Evolutionary conservation across 2,797 vertebrate genomes (phyloP).

Genomic region (Channallabes apus): DNA sequence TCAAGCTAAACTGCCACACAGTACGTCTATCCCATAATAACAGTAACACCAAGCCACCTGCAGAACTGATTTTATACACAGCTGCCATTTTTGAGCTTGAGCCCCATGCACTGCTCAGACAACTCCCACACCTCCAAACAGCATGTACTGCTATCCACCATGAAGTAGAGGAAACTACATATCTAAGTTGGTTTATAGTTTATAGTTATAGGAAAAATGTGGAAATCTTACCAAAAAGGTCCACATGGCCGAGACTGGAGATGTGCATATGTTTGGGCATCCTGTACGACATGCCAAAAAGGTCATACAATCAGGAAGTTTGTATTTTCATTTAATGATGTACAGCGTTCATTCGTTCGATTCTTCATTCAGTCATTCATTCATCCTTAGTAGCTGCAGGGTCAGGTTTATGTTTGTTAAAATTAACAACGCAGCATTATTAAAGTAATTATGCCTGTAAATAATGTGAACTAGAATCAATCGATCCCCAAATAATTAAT

Average conservation of each 20-base stretch:
- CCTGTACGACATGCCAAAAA: neutral
- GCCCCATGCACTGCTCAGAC: neutral
- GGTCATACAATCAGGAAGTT: neutral
- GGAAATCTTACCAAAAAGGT: neutral
- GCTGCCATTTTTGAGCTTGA: constrained; percentile 24
- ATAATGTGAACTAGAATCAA: neutral
- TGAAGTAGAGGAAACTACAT: neutral
- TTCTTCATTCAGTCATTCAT: neutral
- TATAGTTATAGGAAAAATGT: too few species aligned
- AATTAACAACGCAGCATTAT: neutral
- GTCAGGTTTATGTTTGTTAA: neutral
- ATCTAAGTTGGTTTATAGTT: neutral
- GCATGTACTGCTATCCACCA: neutral
- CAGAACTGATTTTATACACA: constrained; percentile 39
- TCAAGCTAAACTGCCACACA: constrained; percentile 56
- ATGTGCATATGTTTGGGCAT: neutral
- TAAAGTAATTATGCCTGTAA: neutral
- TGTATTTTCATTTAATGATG: neutral
- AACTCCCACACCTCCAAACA: neutral
- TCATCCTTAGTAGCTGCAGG: neutral
- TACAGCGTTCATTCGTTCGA: neutral
- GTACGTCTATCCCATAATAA: constrained; percentile 72
- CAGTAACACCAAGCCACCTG: constrained; percentile 71
- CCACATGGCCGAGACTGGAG: neutral
- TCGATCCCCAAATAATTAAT: neutral